Conservation (phyloP, 2,113 vertebrate species). For the Lepidothrix coronata region DNA sequence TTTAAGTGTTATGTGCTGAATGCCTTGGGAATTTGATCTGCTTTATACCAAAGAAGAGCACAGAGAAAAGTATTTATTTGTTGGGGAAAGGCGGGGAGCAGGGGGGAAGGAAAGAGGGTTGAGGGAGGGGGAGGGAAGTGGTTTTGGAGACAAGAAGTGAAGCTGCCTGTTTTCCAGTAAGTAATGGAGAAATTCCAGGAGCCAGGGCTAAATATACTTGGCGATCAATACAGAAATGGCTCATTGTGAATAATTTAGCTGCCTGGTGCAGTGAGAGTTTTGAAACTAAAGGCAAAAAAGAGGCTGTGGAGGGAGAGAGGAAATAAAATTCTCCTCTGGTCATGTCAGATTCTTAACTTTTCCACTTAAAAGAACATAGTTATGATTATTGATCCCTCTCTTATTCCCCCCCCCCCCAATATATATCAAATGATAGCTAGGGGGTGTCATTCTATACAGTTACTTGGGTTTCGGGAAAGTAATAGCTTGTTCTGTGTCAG, state of each 20-base stretch:
- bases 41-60: slow-evolving; percentile 72
- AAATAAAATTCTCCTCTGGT: slow-evolving; percentile 75
- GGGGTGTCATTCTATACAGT: slow-evolving; percentile 77
- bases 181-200: slow-evolving; percentile 88
- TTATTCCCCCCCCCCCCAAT: background rate
- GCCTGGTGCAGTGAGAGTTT: slow-evolving; percentile 82
- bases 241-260: slow-evolving; percentile 89
- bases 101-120: slow-evolving; percentile 50
- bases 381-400: slow-evolving; percentile 64
- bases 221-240: slow-evolving; percentile 88
- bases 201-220: slow-evolving; percentile 87
- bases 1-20: slow-evolving; percentile 73
- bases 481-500: slow-evolving; percentile 73
- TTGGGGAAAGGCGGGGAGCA: background rate
- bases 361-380: slow-evolving; percentile 72
- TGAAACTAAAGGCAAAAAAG: slow-evolving; percentile 84
- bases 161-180: slow-evolving; percentile 88
- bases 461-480: slow-evolving; percentile 79
- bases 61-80: slow-evolving; percentile 75
- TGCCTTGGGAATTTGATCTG: slow-evolving; percentile 79
- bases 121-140: slow-evolving; percentile 79
- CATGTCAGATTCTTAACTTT: slow-evolving; percentile 77
- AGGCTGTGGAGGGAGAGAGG: slow-evolving; percentile 65
- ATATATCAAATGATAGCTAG: slow-evolving; percentile 78
- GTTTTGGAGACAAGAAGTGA: slow-evolving; percentile 85